These are phyloP conservation scores for Nycticebus coucang DNA, from an alignment of 2,113 vertebrate genomes.

Conservation along the genomic window DNA sequence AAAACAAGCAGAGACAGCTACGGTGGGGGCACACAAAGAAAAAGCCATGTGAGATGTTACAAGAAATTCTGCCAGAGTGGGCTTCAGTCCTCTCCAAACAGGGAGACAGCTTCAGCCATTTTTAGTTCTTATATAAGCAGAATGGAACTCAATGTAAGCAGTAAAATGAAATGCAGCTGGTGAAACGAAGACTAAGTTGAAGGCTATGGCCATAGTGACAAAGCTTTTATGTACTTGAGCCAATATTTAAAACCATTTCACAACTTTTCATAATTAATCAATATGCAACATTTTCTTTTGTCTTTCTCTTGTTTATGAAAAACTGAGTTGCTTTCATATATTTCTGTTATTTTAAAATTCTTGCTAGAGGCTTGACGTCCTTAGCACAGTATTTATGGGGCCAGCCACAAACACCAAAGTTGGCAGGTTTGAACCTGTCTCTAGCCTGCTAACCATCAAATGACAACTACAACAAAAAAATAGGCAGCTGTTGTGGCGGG, in stretches of 20 bases:
- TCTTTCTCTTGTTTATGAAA: not conserved
- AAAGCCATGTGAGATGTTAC: not conserved
- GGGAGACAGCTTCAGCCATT: not conserved
- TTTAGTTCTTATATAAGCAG: not conserved
- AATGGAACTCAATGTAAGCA: not conserved
- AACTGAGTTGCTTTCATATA: not conserved
- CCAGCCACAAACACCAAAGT: no score
- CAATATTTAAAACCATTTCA: not conserved
- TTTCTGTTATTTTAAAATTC: slow-evolving; percentile 11
- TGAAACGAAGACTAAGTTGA: not conserved
- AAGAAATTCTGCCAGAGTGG: not conserved
- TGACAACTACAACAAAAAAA: no score
- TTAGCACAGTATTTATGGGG: no score
- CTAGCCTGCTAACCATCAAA: no score
- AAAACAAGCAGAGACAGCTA: not conserved
- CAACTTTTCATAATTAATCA: not conserved
- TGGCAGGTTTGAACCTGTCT: no score
- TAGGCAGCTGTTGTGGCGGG: no score
- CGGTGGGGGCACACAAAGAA: not conserved
- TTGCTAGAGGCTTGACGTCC: not conserved
- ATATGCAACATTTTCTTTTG: not conserved
- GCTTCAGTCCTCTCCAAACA: not conserved
- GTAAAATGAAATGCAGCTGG: not conserved
- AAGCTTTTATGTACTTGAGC: not conserved
- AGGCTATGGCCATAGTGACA: not conserved